Evolutionary conservation across 1,140 invertebrate species (phyloP).

Genomic region (Apis laboriosa): DNA sequence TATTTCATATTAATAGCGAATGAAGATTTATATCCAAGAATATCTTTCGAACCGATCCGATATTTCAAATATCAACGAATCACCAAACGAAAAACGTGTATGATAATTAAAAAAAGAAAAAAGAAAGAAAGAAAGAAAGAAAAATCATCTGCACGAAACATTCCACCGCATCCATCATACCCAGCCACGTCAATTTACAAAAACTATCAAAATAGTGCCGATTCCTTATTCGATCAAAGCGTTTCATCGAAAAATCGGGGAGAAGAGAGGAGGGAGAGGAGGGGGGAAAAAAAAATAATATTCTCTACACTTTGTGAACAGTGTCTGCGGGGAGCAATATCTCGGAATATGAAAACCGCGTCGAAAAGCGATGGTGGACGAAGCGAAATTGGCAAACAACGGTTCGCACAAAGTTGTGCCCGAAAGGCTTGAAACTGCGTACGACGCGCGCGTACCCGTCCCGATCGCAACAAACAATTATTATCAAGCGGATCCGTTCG

Average conservation of each 20-base stretch:
- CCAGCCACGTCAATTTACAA: background rate
- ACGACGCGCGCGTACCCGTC: slow-evolving; percentile 1
- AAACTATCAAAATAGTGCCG: background rate
- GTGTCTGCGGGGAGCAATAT: background rate
- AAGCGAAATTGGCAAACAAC: slow-evolving; percentile 26
- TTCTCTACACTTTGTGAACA: background rate
- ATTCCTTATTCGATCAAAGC: slow-evolving; percentile 5
- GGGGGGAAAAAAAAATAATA: background rate
- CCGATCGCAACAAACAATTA: slow-evolving; percentile 63
- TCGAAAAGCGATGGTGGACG: slow-evolving; percentile 13
- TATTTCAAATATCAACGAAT: no score
- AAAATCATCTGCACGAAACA: no score
- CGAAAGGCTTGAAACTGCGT: slow-evolving; percentile 16
- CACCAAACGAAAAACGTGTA: no score
- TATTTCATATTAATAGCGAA: no score
- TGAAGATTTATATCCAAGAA: no score
- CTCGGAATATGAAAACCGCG: slow-evolving; percentile 16
- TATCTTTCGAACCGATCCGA: no score
- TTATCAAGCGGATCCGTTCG: slow-evolving; percentile 66
- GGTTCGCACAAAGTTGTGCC: slow-evolving; percentile 24
- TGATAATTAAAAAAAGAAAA: background rate
- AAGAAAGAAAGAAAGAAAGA: background rate
- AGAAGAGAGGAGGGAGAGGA: no score
- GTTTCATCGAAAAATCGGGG: background rate
- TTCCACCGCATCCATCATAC: background rate